phyloP scores from a whole-genome alignment of 2,113 vertebrate species.

The Hypanus sabinus region DNA sequence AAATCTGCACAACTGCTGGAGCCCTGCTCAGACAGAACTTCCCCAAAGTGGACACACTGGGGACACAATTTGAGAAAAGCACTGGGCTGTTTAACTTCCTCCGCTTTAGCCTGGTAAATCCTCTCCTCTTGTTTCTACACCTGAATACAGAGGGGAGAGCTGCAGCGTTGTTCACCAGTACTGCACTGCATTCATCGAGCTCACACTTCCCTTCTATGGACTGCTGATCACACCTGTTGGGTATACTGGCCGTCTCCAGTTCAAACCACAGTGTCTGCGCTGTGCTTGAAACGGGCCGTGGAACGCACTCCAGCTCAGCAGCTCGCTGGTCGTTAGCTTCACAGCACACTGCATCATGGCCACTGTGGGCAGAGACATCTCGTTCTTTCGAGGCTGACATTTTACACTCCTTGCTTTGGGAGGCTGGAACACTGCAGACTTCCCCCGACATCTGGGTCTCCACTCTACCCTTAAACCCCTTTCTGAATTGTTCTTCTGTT shows the following conservation, averaged over 20 bases:
- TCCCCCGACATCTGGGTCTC: not conserved
- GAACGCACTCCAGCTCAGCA: not conserved
- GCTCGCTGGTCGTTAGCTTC: not conserved
- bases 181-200: too few relatives aligned
- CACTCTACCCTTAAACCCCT: too few relatives aligned
- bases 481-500: not conserved
- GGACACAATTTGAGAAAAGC: not conserved
- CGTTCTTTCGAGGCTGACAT: not conserved
- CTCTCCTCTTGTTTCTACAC: not conserved
- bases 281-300: too few relatives aligned
- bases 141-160: not conserved
- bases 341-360: too few relatives aligned
- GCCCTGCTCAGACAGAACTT: not conserved
- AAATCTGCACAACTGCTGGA: too few relatives aligned
- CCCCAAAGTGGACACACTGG: not conserved
- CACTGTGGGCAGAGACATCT: too few relatives aligned
- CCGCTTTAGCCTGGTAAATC: not conserved
- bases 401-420: not conserved
- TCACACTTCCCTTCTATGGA: not conserved
- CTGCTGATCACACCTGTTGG: too few relatives aligned
- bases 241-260: not conserved
- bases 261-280: too few relatives aligned
- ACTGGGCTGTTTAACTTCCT: not conserved
- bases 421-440: too few relatives aligned
- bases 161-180: not conserved